Evolutionary conservation across 2,797 vertebrate genomes (phyloP).

Genomic region (Pseudochirops cupreus): DNA sequence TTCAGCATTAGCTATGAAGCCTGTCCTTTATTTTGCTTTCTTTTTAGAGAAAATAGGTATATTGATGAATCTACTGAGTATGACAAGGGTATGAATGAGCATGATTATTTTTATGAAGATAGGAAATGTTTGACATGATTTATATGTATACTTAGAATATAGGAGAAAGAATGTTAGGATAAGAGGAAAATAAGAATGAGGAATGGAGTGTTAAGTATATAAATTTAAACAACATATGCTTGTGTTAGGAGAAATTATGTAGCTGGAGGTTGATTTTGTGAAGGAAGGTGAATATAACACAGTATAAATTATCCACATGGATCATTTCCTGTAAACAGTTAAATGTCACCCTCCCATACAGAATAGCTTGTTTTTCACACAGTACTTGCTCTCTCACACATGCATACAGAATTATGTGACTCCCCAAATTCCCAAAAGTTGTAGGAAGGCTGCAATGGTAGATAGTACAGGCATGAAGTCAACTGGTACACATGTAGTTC

Average conservation of each 20-base stretch:
- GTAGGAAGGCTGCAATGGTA: background rate
- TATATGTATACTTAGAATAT: conserved; percentile 28
- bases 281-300: conserved; percentile 68
- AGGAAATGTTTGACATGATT: conserved; percentile 22
- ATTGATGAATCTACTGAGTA: background rate
- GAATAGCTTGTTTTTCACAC: conserved; percentile 60
- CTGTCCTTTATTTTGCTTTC: conserved; percentile 22
- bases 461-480: background rate
- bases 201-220: conserved; percentile 19
- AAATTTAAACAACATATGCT: conserved; percentile 3
- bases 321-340: conserved; percentile 63
- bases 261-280: conserved; percentile 33
- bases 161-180: background rate
- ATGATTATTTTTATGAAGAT: conserved; percentile 6
- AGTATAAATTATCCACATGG: conserved; percentile 56
- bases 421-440: conserved; percentile 19
- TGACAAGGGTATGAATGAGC: background rate
- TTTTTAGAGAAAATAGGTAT: conserved; percentile 47
- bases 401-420: conserved; percentile 6
- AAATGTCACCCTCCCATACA: conserved; percentile 50
- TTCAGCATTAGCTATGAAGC: conserved; percentile 62
- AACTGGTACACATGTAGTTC: conserved; percentile 2
- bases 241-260: conserved; percentile 13
- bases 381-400: conserved; percentile 8
- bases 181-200: conserved; percentile 19